Conservation (phyloP, 2,888 invertebrate species). For the Uropetala carovei region DNA sequence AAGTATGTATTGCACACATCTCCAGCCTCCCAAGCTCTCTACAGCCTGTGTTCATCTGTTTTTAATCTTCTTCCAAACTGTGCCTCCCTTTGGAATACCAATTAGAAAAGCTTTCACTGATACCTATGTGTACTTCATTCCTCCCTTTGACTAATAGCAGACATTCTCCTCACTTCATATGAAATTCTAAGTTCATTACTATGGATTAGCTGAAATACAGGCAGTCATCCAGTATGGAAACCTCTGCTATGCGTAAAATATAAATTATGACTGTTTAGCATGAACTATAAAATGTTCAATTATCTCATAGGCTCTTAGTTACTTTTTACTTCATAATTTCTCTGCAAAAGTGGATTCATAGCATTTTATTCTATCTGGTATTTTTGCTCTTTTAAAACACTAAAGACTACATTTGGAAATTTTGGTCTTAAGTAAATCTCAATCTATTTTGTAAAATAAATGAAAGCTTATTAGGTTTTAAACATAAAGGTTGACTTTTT, state of each 20-base stretch:
- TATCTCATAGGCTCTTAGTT: conserved; percentile 1
- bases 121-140: conserved; percentile 48
- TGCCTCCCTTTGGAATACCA: conserved; percentile 62
- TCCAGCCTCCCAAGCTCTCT: conserved; percentile 52
- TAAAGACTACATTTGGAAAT: conserved; percentile 14
- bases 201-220: conserved; percentile 51
- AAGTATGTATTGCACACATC: conserved; percentile 87
- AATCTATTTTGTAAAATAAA: conserved; percentile 39
- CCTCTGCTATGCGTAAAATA: conserved; percentile 33
- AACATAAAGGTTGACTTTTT: conserved; percentile 59
- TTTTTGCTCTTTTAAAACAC: conserved; percentile 43
- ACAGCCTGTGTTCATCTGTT: conserved; percentile 51
- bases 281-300: conserved; percentile 34
- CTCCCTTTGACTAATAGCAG: conserved; percentile 52
- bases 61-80: conserved; percentile 60
- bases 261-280: conserved; percentile 44
- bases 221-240: conserved; percentile 40
- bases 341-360: conserved; percentile 26
- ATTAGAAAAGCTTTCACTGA: conserved; percentile 53
- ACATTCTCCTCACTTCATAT: conserved; percentile 52
- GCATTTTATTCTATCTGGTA: conserved; percentile 44
- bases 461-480: conserved; percentile 52
- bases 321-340: conserved; percentile 50
- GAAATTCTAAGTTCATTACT: conserved; percentile 21
- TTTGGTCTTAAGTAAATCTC: not conserved